A percentile compares a stretch with the other conserved stretches of the same genome.
These are phyloP conservation scores for Tenthredo distinguenda DNA, from an alignment of 2,888 invertebrate species.

Conservation along the genomic window DNA sequence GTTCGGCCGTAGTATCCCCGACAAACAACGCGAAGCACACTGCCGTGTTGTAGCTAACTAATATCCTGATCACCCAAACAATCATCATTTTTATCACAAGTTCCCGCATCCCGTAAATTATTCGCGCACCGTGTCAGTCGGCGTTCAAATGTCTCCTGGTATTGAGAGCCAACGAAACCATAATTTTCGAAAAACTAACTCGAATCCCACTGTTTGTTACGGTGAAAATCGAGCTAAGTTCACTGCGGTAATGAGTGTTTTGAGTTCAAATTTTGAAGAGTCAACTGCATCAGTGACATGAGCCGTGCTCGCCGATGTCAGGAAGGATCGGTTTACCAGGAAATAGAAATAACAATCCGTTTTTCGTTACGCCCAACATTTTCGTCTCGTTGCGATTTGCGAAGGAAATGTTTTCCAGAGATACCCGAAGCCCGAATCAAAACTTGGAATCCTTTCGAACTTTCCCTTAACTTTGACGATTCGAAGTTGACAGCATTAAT, in stretches of 20 bases:
- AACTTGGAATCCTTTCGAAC: conserved; percentile 12
- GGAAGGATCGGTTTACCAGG: not conserved
- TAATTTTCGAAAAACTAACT: conserved; percentile 29
- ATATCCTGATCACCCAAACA: conserved; percentile 50
- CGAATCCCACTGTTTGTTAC: conserved; percentile 21
- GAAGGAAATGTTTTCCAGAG: conserved; percentile 33
- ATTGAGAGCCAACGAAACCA: not conserved
- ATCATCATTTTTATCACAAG: conserved; percentile 43
- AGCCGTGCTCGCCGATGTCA: not conserved
- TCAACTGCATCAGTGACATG: not conserved
- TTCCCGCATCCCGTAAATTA: conserved; percentile 28
- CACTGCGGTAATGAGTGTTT: conserved; percentile 1
- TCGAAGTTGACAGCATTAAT: conserved; percentile 47
- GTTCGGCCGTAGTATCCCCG: conserved; percentile 69
- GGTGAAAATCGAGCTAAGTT: conserved; percentile 19
- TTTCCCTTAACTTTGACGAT: conserved; percentile 18
- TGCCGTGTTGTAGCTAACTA: conserved; percentile 44
- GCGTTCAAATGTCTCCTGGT: conserved; percentile 1
- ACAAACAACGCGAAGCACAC: conserved; percentile 49
- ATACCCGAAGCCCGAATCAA: conserved; percentile 34
- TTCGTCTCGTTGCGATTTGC: conserved; percentile 3
- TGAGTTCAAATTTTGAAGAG: not conserved
- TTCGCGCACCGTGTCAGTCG: conserved; percentile 19
- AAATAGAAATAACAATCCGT: conserved; percentile 45
- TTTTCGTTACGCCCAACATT: conserved; percentile 38